A percentile compares a stretch with the other conserved stretches of the same genome.
Conservation (phyloP, 2,888 invertebrate species). For the Orchesellides sinensis region DNA sequence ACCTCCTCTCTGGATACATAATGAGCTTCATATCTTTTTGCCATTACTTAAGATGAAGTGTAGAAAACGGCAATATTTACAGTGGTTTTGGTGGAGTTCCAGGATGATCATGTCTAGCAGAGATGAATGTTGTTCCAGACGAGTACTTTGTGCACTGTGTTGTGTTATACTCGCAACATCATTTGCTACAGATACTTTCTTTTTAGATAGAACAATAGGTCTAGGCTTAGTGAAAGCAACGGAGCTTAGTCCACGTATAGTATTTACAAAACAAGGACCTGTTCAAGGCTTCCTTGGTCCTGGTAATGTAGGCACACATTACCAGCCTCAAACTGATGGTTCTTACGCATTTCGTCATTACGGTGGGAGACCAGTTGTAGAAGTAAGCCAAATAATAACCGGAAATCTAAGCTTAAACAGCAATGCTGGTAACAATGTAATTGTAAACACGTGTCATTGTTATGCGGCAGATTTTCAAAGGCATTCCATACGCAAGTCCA, state of each 20-base stretch:
- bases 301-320: conserved; percentile 60
- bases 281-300: conserved; percentile 73
- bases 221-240: conserved; percentile 5
- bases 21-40: no score
- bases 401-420: no score
- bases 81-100: conserved; percentile 54
- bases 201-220: neutral
- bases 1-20: no score
- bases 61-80: conserved; percentile 45
- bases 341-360: conserved; percentile 62
- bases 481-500: conserved; percentile 94
- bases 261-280: conserved; percentile 72
- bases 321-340: conserved; percentile 52
- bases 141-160: conserved; percentile 1
- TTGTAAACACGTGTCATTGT: neutral
- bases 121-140: neutral
- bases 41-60: conserved; percentile 31
- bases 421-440: no score
- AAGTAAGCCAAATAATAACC: conserved; percentile 44
- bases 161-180: conserved; percentile 5
- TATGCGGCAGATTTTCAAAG: conserved; percentile 68
- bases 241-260: conserved; percentile 68
- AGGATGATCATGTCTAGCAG: conserved; percentile 45
- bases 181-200: neutral
- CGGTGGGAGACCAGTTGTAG: conserved; percentile 69